A percentile compares a stretch with the other conserved stretches of the same genome.
Conservation (phyloP, 2,888 invertebrate species). For the Slavum lentiscoides region DNA sequence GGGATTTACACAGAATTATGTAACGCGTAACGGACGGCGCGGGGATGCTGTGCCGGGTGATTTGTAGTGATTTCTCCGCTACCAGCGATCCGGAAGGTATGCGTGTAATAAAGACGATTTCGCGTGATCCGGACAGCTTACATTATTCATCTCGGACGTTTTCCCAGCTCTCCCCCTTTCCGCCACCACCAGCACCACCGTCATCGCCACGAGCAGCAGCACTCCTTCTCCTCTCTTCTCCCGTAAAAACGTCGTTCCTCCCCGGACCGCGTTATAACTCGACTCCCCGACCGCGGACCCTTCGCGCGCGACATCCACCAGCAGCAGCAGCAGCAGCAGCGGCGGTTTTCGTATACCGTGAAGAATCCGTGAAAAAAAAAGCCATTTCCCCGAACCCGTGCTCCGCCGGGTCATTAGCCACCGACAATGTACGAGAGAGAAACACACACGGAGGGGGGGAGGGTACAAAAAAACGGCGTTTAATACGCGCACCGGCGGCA, state of each 20-base stretch:
- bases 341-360: not conserved
- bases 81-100: slow-evolving; percentile 40
- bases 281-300: no score
- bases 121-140: slow-evolving; percentile 38
- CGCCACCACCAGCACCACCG: no score
- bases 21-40: no score
- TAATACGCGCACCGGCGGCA: no score
- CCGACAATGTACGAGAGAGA: slow-evolving; percentile 1
- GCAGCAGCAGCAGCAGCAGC: not conserved
- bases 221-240: not conserved
- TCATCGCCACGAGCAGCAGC: no score
- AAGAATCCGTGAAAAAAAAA: slow-evolving; percentile 1
- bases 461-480: no score
- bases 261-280: not conserved
- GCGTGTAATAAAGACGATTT: slow-evolving; percentile 31
- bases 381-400: no score
- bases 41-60: not conserved
- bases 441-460: no score
- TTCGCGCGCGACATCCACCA: no score
- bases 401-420: slow-evolving; percentile 18
- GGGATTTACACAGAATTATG: no score
- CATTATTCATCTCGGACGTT: slow-evolving; percentile 22
- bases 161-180: no score
- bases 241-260: not conserved
- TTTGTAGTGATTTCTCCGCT: slow-evolving; percentile 37